Percentiles rank a stretch among this genome's conserved stretches.
These are phyloP conservation scores for Stenchaetothrips biformis DNA, from an alignment of 2,888 invertebrate species.

Conservation along the genomic window DNA sequence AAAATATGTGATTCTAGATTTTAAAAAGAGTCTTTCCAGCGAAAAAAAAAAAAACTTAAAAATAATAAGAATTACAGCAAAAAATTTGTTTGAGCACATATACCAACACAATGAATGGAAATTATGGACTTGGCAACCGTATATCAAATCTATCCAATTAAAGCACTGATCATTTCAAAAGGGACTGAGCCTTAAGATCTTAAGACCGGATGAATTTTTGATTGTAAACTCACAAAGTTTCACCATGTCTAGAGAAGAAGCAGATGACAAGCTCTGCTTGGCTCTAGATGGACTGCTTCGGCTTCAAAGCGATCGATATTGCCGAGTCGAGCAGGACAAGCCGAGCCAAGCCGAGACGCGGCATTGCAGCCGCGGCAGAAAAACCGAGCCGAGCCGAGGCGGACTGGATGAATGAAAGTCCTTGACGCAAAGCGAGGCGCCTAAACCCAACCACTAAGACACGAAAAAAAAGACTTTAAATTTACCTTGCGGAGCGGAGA, in stretches of 20 bases:
- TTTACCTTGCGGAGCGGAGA: background rate
- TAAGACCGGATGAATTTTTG: too few relatives aligned
- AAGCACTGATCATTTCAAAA: too few relatives aligned
- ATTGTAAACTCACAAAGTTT: too few relatives aligned
- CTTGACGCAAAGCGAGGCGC: background rate
- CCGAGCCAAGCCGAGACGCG: background rate
- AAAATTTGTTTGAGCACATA: too few relatives aligned
- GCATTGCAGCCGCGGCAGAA: background rate
- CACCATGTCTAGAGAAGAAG: too few relatives aligned
- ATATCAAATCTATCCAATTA: too few relatives aligned
- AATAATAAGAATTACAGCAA: too few relatives aligned
- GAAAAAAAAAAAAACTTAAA: background rate
- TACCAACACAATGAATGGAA: too few relatives aligned
- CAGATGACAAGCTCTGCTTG: background rate
- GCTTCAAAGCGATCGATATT: background rate
- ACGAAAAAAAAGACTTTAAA: background rate
- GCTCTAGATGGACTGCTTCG: background rate
- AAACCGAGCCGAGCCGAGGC: conserved; percentile 10
- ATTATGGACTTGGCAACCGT: too few relatives aligned
- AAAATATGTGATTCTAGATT: background rate
- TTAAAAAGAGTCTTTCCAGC: too few relatives aligned
- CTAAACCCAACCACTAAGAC: background rate
- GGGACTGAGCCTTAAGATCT: too few relatives aligned
- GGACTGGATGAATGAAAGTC: background rate
- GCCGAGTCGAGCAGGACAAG: background rate